Conservation (phyloP, 2,888 invertebrate genomes). For the Bibio marci region DNA sequence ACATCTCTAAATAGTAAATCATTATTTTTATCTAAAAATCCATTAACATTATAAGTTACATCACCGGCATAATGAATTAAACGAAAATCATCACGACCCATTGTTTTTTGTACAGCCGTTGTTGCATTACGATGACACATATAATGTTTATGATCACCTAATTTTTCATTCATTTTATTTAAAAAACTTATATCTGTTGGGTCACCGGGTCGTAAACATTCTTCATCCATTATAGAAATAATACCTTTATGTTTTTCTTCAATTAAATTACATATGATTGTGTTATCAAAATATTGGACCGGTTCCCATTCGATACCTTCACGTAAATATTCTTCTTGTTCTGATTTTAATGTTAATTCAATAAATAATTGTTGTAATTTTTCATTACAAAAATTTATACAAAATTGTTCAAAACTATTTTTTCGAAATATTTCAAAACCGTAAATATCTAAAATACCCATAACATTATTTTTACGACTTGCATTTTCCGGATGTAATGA, state of each 20-base stretch:
- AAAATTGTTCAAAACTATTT: slow-evolving; percentile 71
- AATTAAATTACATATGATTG: slow-evolving; percentile 82
- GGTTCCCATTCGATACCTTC: slow-evolving; percentile 88
- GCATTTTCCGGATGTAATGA: slow-evolving; percentile 44
- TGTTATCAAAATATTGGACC: slow-evolving; percentile 81
- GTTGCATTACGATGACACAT: slow-evolving; percentile 67
- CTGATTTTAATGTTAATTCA: slow-evolving; percentile 74
- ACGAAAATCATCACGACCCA: slow-evolving; percentile 81
- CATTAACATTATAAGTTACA: slow-evolving; percentile 73
- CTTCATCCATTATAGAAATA: slow-evolving; percentile 76
- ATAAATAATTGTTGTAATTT: slow-evolving; percentile 90
- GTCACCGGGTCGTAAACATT: slow-evolving; percentile 79
- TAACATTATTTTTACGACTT: slow-evolving; percentile 44
- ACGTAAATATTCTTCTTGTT: slow-evolving; percentile 79
- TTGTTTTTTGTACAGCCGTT: slow-evolving; percentile 60
- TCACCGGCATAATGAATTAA: slow-evolving; percentile 85
- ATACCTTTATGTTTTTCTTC: slow-evolving; percentile 82
- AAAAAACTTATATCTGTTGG: slow-evolving; percentile 68
- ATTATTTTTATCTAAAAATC: slow-evolving; percentile 88
- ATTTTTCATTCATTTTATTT: slow-evolving; percentile 55
- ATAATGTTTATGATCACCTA: slow-evolving; percentile 65
- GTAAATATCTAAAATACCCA: slow-evolving; percentile 86
- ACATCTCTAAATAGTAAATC: slow-evolving; percentile 78
- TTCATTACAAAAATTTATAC: slow-evolving; percentile 92
- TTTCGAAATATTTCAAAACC: slow-evolving; percentile 86